A percentile compares a stretch with the other conserved stretches of the same genome.
phyloP scores from a whole-genome alignment of 2,113 vertebrate genomes.

The Garra rufa region DNA sequence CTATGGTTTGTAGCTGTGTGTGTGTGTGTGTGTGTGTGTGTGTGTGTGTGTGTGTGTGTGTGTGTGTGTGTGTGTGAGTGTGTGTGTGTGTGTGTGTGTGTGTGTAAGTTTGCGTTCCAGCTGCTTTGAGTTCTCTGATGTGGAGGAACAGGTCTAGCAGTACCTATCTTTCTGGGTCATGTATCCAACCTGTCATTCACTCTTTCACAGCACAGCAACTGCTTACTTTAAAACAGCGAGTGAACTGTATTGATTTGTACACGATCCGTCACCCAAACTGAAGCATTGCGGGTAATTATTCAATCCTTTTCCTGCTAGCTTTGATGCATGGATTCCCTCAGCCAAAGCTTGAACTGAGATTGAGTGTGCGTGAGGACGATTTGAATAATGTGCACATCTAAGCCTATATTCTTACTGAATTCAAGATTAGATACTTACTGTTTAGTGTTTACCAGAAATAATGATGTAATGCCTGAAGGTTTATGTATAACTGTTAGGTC shows the following conservation, averaged over 20 bases:
- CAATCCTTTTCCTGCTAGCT: not conserved
- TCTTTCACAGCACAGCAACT: not conserved
- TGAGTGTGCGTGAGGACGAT: not conserved
- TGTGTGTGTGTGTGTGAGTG: not conserved
- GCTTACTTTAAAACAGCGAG: not conserved
- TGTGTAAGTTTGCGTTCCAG: not conserved
- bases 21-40: not conserved
- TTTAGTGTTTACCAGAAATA: constrained; percentile 13
- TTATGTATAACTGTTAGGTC: not conserved
- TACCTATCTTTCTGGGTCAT: constrained; percentile 30
- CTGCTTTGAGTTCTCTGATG: constrained; percentile 19
- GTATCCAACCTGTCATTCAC: not conserved
- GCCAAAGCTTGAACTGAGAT: not conserved
- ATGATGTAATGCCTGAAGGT: not conserved
- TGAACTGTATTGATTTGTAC: constrained; percentile 12
- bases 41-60: constrained; percentile 12
- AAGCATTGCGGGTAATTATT: not conserved
- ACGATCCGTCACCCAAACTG: not conserved
- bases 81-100: constrained; percentile 10
- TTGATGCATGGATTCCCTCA: not conserved
- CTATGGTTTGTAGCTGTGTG: no score
- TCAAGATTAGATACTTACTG: constrained; percentile 22
- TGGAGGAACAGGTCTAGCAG: constrained; percentile 45
- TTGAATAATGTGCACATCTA: not conserved
- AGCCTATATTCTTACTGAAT: constrained; percentile 9